These are phyloP conservation scores for Helostoma temminkii DNA, from an alignment of 2,797 vertebrate species.

Conservation along the genomic window DNA sequence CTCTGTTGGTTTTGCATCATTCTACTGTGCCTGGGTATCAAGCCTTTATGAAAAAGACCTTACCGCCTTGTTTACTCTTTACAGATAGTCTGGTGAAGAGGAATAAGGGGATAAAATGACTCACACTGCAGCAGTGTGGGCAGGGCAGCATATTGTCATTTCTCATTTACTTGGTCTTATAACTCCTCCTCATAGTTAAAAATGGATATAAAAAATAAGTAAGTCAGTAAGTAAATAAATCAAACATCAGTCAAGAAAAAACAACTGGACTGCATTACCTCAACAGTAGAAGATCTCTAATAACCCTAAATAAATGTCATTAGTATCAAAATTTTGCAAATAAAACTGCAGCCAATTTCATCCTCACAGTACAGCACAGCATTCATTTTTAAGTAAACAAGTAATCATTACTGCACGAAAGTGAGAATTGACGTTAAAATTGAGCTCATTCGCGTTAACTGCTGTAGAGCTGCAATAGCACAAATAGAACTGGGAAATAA, in stretches of 20 bases:
- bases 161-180: constrained; percentile 59
- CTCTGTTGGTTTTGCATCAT: constrained; percentile 60
- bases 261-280: not conserved
- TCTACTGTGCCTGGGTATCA: constrained; percentile 33
- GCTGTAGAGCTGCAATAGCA: not conserved
- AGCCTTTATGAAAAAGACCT: constrained; percentile 47
- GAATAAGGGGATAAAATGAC: constrained; percentile 71
- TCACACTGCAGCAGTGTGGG: constrained; percentile 69
- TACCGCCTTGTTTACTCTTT: constrained; percentile 75
- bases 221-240: constrained; percentile 55
- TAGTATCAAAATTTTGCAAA: constrained; percentile 38
- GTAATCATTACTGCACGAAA: constrained; percentile 28
- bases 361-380: not conserved
- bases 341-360: constrained; percentile 13
- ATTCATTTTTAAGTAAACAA: constrained; percentile 27
- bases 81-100: constrained; percentile 55
- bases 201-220: constrained; percentile 1
- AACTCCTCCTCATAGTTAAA: constrained; percentile 43
- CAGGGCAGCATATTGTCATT: constrained; percentile 49
- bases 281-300: not conserved
- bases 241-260: constrained; percentile 24
- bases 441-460: not conserved
- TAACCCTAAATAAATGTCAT: constrained; percentile 2
- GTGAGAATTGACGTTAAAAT: too few species aligned
- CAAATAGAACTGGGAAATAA: not conserved